Percentiles rank a stretch among this genome's conserved stretches.
These are phyloP conservation scores for Tiaroga cobitis DNA, from an alignment of 2,797 vertebrate species.

Conservation along the genomic window DNA sequence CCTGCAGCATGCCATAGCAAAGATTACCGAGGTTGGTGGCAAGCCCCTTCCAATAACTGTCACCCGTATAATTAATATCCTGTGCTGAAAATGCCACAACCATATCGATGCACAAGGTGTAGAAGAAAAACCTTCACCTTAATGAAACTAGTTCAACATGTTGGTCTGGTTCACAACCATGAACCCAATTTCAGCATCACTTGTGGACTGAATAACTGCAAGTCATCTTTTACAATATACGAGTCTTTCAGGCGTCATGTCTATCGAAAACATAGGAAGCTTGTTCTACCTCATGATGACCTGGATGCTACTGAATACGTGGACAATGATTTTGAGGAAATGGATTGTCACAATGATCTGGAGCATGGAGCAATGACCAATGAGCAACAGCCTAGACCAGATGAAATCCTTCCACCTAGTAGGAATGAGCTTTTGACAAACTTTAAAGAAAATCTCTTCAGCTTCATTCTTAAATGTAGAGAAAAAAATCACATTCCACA, in stretches of 20 bases:
- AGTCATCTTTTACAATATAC: conserved; percentile 43
- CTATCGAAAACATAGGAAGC: conserved; percentile 16
- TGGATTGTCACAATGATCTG: too few species aligned
- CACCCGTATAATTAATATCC: conserved; percentile 16
- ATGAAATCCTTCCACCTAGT: too few species aligned
- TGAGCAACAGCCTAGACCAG: too few species aligned
- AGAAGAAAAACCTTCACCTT: conserved; percentile 23
- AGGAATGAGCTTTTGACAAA: too few species aligned
- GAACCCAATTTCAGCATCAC: conserved; percentile 45
- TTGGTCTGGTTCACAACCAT: conserved; percentile 49
- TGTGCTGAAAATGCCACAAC: background rate
- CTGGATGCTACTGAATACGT: too few species aligned
- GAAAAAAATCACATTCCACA: too few species aligned
- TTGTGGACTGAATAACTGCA: conserved; percentile 46
- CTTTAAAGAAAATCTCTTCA: too few species aligned
- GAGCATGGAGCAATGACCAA: too few species aligned
- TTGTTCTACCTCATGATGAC: too few species aligned
- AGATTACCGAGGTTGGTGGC: conserved; percentile 22
- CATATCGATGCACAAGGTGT: conserved; percentile 20
- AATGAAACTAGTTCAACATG: conserved; percentile 42
- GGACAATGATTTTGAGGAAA: too few species aligned
- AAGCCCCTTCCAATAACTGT: conserved; percentile 38
- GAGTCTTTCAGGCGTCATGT: conserved; percentile 39
- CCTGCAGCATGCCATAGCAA: conserved; percentile 15
- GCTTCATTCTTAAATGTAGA: too few species aligned